Evolutionary conservation across 2,113 vertebrate species (phyloP), one percentile per base, ranked within the genome.

Genomic region (Oenanthe melanoleuca): DNA sequence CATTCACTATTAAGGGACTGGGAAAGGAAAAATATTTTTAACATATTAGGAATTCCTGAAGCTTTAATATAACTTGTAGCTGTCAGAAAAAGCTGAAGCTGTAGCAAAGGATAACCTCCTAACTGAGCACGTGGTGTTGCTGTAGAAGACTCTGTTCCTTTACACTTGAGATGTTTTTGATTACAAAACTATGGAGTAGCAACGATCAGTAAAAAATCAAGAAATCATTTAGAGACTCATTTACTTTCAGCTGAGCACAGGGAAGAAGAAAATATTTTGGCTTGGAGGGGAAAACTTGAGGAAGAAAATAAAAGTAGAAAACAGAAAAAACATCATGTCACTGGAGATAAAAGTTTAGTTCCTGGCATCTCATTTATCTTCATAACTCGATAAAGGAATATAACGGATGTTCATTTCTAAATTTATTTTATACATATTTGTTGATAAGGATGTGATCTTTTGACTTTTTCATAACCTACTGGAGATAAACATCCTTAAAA

Each of bases 401-500:
- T 56, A 85, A 86, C 1, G 3, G 78, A 87, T 89, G 94, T 79
- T 95, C 75, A 73, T 75, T 94, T 89, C 70, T 42, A 85, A 91
- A 91, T 89, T 53, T 85, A 61, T 65, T 91, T 95, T 42, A 80
- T 93, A 92, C 50, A 72, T 69, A 74, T 93, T 90, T 66, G 47
- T 72, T 52, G 33, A 71, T 64, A 78, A 45, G 55, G 45, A 85
- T 52, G 61, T 74, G 55, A 29, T 74, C 91, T 86, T 80, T 80
- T 66, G 45, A 81, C 73, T 95, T 93, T 70, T 83, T 92, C 59
- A 71, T 85, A 95, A 95, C 45, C 61, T 66, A 89, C 12, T 81
- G 64, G 44, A 96, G 75, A 82, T 67, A 88, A 96, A 86, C 60
- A 80, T 88, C 86, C 86, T 72, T 96, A 95, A 94, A 96, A 96